Evolutionary conservation across 2,888 invertebrate genomes (phyloP).

Genomic region (Amiota communis): DNA sequence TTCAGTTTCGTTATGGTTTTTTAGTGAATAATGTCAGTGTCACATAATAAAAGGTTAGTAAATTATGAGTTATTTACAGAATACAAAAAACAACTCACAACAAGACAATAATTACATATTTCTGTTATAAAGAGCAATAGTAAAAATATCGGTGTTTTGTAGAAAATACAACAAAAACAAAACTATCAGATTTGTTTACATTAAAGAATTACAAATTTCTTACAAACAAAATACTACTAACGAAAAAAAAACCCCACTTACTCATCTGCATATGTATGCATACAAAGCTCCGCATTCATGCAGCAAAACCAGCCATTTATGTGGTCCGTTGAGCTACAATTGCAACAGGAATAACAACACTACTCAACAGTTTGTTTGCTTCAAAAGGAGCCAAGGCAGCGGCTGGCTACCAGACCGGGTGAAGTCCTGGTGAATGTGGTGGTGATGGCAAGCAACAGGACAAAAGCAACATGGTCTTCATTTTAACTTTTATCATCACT

Average conservation of each 20-base stretch:
- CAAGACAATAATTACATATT: too few species aligned
- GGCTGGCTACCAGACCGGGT: constrained; percentile 34
- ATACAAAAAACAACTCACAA: too few species aligned
- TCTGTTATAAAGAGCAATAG: too few species aligned
- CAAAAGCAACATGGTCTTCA: not conserved
- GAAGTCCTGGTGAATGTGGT: too few species aligned
- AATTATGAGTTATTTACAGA: too few species aligned
- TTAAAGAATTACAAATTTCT: not conserved
- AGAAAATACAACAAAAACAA: too few species aligned
- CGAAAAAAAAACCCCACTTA: not conserved
- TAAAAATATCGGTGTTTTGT: too few species aligned
- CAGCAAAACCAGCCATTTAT: constrained; percentile 23
- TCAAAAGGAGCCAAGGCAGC: constrained; percentile 52
- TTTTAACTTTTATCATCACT: not conserved
- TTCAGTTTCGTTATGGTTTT: too few species aligned
- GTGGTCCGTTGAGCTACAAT: constrained; percentile 2
- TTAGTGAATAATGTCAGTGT: too few species aligned
- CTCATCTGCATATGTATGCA: not conserved
- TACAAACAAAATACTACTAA: not conserved
- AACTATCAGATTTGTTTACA: constrained; percentile 6
- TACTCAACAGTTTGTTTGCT: constrained; percentile 58
- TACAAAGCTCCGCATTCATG: constrained; percentile 20
- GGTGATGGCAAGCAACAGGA: constrained; percentile 28
- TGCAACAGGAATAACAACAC: not conserved
- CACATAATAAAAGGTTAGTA: too few species aligned